Evolutionary conservation across 2,113 vertebrate species (phyloP), one percentile per base, ranked within the genome.

Genomic region (Nothocercus nigrocapillus): DNA sequence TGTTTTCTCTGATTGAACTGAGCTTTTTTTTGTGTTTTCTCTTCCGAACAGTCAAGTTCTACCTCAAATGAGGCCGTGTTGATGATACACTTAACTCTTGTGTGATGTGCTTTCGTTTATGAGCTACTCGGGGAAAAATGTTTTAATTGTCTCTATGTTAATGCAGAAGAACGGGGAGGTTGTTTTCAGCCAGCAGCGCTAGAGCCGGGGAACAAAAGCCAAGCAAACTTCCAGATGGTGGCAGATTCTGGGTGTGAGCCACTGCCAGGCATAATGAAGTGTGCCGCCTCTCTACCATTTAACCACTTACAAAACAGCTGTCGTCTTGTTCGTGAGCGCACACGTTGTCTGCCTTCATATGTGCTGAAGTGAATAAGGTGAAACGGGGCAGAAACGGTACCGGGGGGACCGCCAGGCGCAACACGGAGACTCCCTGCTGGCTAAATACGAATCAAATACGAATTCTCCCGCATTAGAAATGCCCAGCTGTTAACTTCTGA

Each of bases 81-180:
- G 73, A 80, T 61, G 21, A 78, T 82, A 59, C 34, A 59, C 64
- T 51, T 78, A 66, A 85, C 30, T 73, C 63, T 90, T 28, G 74
- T 82, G 28, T 49, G 59, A 78, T 54, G 56, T 72, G 44, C 88
- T 94, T 95, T 95, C 40, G 86, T 80, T 94, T 90, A 70, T n/a
- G 78, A 92, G 89, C 56, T 95, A 40, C 68, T 88, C 61, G 72
- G 28, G 22, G 34, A 10, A 89, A 82, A 80, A 88, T 66, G 85
- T 95, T 95, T 91, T 94, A 97, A 95, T 97, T 89, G 92, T 96
- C 83, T 94, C 94, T 80, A 91, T 83, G 84, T 76, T 95, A 93
- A 92, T 91, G 45, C 40, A 90, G 91, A 93, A 93, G 79, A 83
- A 85, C 21, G 16, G 58, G 36, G 62, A 84, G 69, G 83, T 92